Evolutionary conservation across 2,797 vertebrate species (phyloP), one percentile per base, ranked within the genome.

Genomic region (Syngnathus acus): DNA sequence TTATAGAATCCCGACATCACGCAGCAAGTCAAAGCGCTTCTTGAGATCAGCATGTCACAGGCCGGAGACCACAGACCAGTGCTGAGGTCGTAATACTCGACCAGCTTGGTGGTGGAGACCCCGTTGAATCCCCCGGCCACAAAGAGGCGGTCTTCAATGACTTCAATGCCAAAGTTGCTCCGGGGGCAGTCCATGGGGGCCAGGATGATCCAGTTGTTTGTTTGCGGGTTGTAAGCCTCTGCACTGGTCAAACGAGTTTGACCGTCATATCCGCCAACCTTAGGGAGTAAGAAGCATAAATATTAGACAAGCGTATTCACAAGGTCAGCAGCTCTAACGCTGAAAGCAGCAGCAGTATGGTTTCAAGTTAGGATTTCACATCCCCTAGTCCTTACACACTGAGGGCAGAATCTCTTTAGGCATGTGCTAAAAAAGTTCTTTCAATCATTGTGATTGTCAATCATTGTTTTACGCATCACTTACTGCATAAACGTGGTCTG

Each of bases 101-200:
- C 91, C 0, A 66, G 17, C 11, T 4, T 39, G 14, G 40, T 68
- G 17, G 68, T 75, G 65, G 40, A 38, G 1, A 39, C 1, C 39
- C 78, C 77, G 0, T 73, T 63, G 67, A 66, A 79, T n/a, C 83
- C 86, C 0, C 83, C 84, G 0, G 91, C 89, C 39, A 54, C 86
- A 60, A 80, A 83, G 47, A 90, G 42, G 0, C 6, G 39, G 8
- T 73, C 40, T 0, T 87, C 90, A 7, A 95, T 72, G 42, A 94
- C 92, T 57, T 82, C 93, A 0, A 94, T 92, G 69, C 94, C 93
- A 17, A 96, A 97, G 84, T 93, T 94, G 78, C 94, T 95, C 64
- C 94, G 93, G 1, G 90, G 84, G 0, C 75, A 92, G 14, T 86
- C 72, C 95, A 95, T 96, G 21, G 78, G 55, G 51, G 88, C 45